Base-by-base conservation (phyloP, 2,888 invertebrate genomes). In the Drosophila cyrtoloma region DNA sequence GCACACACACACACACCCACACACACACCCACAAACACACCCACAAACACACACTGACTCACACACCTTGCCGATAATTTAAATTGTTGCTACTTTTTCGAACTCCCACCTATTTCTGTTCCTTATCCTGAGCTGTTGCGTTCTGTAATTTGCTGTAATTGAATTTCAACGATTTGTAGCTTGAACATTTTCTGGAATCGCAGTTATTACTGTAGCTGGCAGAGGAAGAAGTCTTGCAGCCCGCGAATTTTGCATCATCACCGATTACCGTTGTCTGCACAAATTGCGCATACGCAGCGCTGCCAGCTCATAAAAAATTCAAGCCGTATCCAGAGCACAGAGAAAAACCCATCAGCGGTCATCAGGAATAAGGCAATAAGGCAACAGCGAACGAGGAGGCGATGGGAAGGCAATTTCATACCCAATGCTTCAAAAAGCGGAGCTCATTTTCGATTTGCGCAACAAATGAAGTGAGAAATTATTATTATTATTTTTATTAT, bases 391-490 rank as follows among this genome's bases (percentile, higher is more conserved):
- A 26, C 64, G 22, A 44, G 47, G 16, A 0, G 16, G 10, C n/a
- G 5, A 30, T 9, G 44, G 16, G 22, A 12, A 10, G 47, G 32
- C 51, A 26, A 30, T 32, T 50, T n/a, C 52, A 19, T 42, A 42
- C 30, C 26, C n/a, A 44, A 30, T 51, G 44, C 19, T 35, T 22
- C 30, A 50, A 53, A 50, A 47, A 26, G 47, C 44, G 28, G 44
- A 69, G 76, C 81, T 76, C 74, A 79, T 86, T 82, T 89, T 85
- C 82, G 85, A 86, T 85, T 82, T 89, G 82, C 87, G 88, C 83
- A 87, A 82, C 90, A 89, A 89, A 89, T 89, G 90, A 86, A 86
- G 85, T 87, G 85, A 89, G 88, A 87, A 86, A 89, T 85, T 88
- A 80, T 89, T 85, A 82, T 81, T 73, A 77, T 86, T 76, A 79